These are phyloP conservation scores for Electrophaes corylata DNA, from an alignment of 2,888 invertebrate genomes.

Conservation along the genomic window DNA sequence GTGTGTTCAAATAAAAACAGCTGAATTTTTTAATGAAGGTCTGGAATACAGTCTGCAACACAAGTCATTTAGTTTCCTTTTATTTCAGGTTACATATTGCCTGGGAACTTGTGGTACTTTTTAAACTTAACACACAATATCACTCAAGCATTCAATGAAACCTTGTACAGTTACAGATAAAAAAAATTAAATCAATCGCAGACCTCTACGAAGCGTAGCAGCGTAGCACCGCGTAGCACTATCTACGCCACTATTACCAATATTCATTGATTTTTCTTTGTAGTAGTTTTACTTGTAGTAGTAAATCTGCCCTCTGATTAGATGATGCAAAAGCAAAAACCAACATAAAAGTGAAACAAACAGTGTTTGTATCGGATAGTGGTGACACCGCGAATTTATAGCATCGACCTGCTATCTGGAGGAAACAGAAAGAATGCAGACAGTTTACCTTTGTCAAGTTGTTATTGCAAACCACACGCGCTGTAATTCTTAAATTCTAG, in stretches of 20 bases:
- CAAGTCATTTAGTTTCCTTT: constrained; percentile 6
- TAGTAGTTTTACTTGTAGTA: not conserved
- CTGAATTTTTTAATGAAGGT: constrained; percentile 50
- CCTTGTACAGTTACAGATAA: not conserved
- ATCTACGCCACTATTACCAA: constrained; percentile 8
- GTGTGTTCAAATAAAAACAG: constrained; percentile 43
- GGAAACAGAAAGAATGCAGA: constrained; percentile 25
- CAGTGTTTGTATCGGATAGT: constrained; percentile 22
- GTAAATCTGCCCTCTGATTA: too few relatives aligned
- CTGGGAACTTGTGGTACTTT: not conserved
- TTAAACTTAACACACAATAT: too few relatives aligned
- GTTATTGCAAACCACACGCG: constrained; percentile 7
- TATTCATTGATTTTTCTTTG: not conserved
- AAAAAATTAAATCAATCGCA: not conserved
- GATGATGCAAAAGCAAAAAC: constrained; percentile 5
- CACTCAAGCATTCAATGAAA: not conserved
- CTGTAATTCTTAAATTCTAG: constrained; percentile 5
- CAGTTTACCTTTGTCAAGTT: constrained; percentile 6
- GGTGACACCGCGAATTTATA: constrained; percentile 30
- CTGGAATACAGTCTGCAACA: constrained; percentile 12
- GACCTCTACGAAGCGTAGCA: constrained; percentile 25
- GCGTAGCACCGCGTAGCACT: constrained; percentile 32
- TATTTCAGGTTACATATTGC: not conserved
- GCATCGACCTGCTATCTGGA: constrained; percentile 24
- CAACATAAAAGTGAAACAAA: constrained; percentile 23